Conservation (phyloP, 2,888 invertebrate species). For the Cremastinae sp. region DNA sequence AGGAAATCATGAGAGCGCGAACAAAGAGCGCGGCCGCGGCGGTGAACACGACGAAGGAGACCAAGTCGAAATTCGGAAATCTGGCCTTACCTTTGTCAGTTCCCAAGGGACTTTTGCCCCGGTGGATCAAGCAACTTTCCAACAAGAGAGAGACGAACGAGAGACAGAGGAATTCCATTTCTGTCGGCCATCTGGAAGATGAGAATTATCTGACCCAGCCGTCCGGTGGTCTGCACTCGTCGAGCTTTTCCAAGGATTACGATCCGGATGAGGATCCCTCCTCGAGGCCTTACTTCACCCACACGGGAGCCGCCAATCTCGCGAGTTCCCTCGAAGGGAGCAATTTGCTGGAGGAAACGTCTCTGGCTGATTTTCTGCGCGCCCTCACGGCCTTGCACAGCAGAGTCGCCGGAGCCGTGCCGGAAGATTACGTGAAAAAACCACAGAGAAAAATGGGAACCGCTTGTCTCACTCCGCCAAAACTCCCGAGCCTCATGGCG, state of each 20-base stretch:
- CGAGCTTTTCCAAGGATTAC: slow-evolving; percentile 43
- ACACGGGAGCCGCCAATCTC: slow-evolving; percentile 68
- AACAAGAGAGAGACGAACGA: slow-evolving; percentile 61
- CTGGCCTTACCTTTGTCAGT: slow-evolving; percentile 72
- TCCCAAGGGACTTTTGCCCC: slow-evolving; percentile 70
- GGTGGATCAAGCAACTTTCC: slow-evolving; percentile 71
- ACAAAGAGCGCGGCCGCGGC: slow-evolving; percentile 55
- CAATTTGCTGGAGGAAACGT: slow-evolving; percentile 89
- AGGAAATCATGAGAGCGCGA: slow-evolving; percentile 80
- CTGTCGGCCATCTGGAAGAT: slow-evolving; percentile 67
- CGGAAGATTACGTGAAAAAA: slow-evolving; percentile 71
- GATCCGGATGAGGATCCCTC: slow-evolving; percentile 67
- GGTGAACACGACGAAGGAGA: slow-evolving; percentile 61
- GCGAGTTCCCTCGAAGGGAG: slow-evolving; percentile 80
- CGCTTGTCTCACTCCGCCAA: slow-evolving; percentile 81
- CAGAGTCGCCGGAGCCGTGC: slow-evolving; percentile 79
- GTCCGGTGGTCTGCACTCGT: slow-evolving; percentile 38
- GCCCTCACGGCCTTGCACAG: slow-evolving; percentile 88
- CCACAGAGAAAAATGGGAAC: slow-evolving; percentile 83
- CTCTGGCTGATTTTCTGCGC: slow-evolving; percentile 90
- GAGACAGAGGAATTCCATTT: slow-evolving; percentile 61
- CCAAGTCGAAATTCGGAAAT: slow-evolving; percentile 72
- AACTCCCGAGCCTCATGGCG: slow-evolving; percentile 80
- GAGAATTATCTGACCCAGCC: slow-evolving; percentile 66
- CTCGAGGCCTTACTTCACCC: slow-evolving; percentile 74